Percentiles rank a stretch among this genome's conserved stretches.
These are phyloP conservation scores for Stenodema calcarata DNA, from an alignment of 2,888 invertebrate species.

Conservation along the genomic window DNA sequence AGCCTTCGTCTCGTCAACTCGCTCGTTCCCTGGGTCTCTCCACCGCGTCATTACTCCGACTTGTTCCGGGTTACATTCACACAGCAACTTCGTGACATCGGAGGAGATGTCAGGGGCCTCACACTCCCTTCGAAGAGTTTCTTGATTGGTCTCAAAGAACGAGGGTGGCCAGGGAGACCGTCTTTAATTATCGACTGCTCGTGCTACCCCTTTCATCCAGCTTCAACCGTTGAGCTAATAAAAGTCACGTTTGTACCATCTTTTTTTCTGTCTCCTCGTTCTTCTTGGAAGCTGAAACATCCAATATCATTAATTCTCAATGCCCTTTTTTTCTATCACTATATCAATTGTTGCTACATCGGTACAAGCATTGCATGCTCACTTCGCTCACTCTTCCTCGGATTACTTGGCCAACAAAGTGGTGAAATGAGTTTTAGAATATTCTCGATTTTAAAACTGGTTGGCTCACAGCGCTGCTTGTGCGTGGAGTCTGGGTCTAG, in stretches of 20 bases:
- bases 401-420: too few relatives aligned
- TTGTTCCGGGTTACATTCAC: neutral
- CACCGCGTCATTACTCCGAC: neutral
- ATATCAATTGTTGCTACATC: too few relatives aligned
- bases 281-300: neutral
- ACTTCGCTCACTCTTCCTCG: too few relatives aligned
- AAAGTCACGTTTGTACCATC: neutral
- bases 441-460: too few relatives aligned
- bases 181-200: conserved; percentile 1
- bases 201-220: neutral
- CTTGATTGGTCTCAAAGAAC: neutral
- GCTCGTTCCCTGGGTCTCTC: neutral
- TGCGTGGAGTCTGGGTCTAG: too few relatives aligned
- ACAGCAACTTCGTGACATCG: neutral
- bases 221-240: conserved; percentile 6
- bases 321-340: too few relatives aligned
- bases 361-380: too few relatives aligned
- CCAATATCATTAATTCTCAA: neutral
- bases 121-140: neutral
- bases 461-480: too few relatives aligned
- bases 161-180: neutral
- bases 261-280: neutral
- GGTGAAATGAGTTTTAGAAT: too few relatives aligned
- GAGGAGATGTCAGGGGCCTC: neutral
- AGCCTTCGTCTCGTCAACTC: neutral